Base-by-base conservation (phyloP, 2,888 invertebrate genomes). In the Trileptium ribeirensis region DNA sequence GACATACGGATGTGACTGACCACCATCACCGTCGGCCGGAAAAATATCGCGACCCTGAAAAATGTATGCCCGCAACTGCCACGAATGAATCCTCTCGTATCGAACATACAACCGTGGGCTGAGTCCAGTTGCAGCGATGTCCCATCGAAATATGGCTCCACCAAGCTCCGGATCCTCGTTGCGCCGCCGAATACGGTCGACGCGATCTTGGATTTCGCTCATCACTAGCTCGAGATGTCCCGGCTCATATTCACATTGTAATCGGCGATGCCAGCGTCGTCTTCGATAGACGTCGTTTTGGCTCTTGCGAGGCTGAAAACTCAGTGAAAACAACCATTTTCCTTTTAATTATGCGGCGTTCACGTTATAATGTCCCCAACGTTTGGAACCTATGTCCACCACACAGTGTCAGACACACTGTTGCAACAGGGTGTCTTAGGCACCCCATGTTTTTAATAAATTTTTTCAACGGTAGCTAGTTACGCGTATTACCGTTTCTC, bases 251-350 rank as follows among this genome's bases (percentile, higher is more conserved):
- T 80, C 79, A 8, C 82, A 79, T 33, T 83, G 83, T 31, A 86
- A 82, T 81, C 86, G 84, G 19, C 84, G 83, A 8, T 86, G 82
- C 77, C 84, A 83, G 1, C 86, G 81, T 1, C 85, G 82, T 34
- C 86, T 81, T 15, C 86, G 81, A 51, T 24, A 51, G 51, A 15
- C 24, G 51, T 51, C 51, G 24, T 51, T 8, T 24, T 51, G 8
- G 51, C 51, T 24, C 8, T 24, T 8, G 24, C 51, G 51, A 24
- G 51, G 51, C 51, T 51, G 24, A 51, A 51, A 51, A 15, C n/a
- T n/a, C n/a, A n/a, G n/a, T n/a, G n/a, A n/a, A n/a, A n/a, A n/a
- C n/a, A n/a, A n/a, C n/a, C n/a, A n/a, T n/a, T n/a, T n/a, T n/a
- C n/a, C n/a, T n/a, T n/a, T n/a, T n/a, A n/a, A n/a, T n/a, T n/a